A percentile compares a stretch with the other conserved stretches of the same genome.
Conservation (phyloP, 1,140 invertebrate genomes). For the Drosophila tristis region DNA sequence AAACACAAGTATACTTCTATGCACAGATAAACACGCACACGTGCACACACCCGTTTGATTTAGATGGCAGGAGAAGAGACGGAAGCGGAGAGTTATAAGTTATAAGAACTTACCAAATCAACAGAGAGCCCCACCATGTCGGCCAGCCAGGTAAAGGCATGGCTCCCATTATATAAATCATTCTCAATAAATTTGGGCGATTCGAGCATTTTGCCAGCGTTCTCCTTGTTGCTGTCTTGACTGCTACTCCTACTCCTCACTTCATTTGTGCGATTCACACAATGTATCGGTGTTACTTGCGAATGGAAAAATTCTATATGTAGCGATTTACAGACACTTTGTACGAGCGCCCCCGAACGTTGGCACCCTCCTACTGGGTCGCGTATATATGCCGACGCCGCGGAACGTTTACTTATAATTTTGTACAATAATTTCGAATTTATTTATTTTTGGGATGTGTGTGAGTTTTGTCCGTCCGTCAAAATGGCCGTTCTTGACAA, state of each 20-base stretch:
- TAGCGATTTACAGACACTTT: conserved; percentile 25
- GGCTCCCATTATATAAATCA: conserved; percentile 86
- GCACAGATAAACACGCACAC: conserved; percentile 29
- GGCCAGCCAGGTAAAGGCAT: conserved; percentile 86
- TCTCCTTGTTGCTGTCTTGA: conserved; percentile 8
- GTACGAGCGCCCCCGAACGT: not conserved
- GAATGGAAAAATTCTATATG: conserved; percentile 40
- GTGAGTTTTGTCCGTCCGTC: conserved; percentile 16
- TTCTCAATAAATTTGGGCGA: conserved; percentile 74
- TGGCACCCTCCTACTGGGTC: not conserved
- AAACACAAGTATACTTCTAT: conserved; percentile 6
- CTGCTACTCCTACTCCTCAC: conserved; percentile 36
- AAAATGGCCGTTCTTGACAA: conserved; percentile 8
- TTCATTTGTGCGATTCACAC: conserved; percentile 47
- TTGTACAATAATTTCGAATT: conserved; percentile 58
- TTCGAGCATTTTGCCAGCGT: conserved; percentile 71
- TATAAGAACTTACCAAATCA: conserved; percentile 86
- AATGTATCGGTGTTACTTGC: not conserved
- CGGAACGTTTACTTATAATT: conserved; percentile 50
- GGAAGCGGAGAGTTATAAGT: not conserved
- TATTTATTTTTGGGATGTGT: conserved; percentile 15
- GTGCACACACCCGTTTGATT: conserved; percentile 44
- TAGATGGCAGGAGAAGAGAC: conserved; percentile 2
- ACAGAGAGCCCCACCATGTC: conserved; percentile 86
- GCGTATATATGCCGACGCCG: conserved; percentile 1